Conservation (phyloP, 2,797 vertebrate species). For the Argya squamiceps region DNA sequence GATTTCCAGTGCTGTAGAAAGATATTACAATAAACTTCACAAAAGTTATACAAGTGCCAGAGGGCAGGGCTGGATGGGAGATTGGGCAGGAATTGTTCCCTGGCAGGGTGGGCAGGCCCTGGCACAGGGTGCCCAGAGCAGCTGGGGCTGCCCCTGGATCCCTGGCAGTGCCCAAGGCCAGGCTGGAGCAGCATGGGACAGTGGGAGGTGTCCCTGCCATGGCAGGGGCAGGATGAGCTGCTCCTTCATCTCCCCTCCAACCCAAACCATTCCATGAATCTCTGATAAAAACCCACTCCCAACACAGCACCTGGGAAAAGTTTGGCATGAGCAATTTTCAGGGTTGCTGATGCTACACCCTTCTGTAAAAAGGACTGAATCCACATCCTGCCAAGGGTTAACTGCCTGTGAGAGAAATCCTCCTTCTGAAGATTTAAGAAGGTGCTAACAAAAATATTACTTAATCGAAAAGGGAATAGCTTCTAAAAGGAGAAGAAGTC, state of each 20-base stretch:
- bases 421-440: neutral
- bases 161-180: neutral
- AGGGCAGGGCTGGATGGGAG: rapidly evolving
- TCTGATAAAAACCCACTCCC: neutral
- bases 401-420: neutral
- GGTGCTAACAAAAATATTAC: neutral
- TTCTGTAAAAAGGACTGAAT: neutral
- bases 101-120: neutral
- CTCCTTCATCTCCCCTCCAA: neutral
- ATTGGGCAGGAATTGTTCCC: rapidly evolving
- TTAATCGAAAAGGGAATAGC: neutral
- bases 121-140: neutral
- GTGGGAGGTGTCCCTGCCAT: neutral
- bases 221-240: no score
- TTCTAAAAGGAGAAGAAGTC: slow-evolving; percentile 37
- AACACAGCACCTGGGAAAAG: neutral
- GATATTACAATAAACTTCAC: neutral
- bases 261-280: neutral
- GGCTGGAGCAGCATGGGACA: neutral
- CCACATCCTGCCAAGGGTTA: neutral
- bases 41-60: rapidly evolving
- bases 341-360: neutral
- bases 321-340: rapidly evolving
- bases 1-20: neutral
- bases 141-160: neutral